phyloP scores from a whole-genome alignment of 2,888 invertebrate species.

The Micropterix aruncella region DNA sequence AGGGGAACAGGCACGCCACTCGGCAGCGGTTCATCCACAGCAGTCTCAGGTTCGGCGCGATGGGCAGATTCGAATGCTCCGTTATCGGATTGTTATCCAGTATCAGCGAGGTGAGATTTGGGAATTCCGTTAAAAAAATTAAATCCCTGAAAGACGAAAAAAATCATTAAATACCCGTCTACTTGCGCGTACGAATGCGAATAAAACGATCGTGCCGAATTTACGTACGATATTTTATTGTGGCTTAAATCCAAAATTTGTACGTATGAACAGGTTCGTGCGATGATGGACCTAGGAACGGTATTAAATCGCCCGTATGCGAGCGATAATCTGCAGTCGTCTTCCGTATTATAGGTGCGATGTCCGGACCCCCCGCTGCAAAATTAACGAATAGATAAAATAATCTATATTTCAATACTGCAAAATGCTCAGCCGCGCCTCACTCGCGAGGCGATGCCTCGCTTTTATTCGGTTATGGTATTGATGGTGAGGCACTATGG shows the following conservation, averaged over 20 bases:
- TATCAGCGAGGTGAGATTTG: slow-evolving; percentile 59
- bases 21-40: slow-evolving; percentile 63
- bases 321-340: slow-evolving; percentile 44
- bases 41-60: slow-evolving; percentile 55
- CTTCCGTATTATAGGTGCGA: slow-evolving; percentile 19
- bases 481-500: too few species aligned
- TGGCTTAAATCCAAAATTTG: slow-evolving; percentile 57
- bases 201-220: not conserved
- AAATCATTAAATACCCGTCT: not conserved
- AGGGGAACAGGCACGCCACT: slow-evolving; percentile 50
- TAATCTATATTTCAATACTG: too few species aligned
- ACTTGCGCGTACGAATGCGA: not conserved
- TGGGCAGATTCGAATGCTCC: slow-evolving; percentile 54
- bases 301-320: slow-evolving; percentile 54
- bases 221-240: slow-evolving; percentile 52
- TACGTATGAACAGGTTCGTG: slow-evolving; percentile 44
- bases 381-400: not conserved
- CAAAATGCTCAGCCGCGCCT: too few species aligned
- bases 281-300: slow-evolving; percentile 48
- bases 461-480: too few species aligned
- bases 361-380: not conserved
- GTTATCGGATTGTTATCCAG: slow-evolving; percentile 68
- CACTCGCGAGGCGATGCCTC: too few species aligned
- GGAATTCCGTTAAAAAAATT: slow-evolving; percentile 58
- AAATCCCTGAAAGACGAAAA: slow-evolving; percentile 45